A percentile compares a stretch with the other conserved stretches of the same genome.
Conservation (phyloP, 2,113 vertebrate species). For the Leucosticte australis region DNA sequence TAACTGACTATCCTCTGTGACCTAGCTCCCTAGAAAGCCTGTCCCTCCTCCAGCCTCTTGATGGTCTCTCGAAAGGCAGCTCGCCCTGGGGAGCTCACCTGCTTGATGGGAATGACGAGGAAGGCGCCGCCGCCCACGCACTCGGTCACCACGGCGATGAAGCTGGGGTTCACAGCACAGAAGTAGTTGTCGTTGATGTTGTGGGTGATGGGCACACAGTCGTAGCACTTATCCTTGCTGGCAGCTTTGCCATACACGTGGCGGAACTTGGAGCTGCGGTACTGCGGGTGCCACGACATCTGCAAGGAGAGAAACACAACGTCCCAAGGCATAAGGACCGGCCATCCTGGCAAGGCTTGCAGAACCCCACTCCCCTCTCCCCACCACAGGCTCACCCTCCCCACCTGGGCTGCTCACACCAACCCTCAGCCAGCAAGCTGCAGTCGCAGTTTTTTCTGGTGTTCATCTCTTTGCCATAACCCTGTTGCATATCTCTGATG, state of each 20-base stretch:
- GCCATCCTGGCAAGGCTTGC: fast-evolving
- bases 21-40: background rate
- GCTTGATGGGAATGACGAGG: conserved; percentile 85
- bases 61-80: fast-evolving
- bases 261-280: conserved; percentile 88
- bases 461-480: background rate
- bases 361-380: background rate
- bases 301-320: conserved; percentile 29
- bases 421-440: background rate
- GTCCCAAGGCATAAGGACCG: fast-evolving
- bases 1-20: background rate
- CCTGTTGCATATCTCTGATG: background rate
- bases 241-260: conserved; percentile 86
- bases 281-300: conserved; percentile 90
- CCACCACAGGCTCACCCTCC: background rate
- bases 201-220: conserved; percentile 84
- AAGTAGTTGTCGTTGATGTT: conserved; percentile 93
- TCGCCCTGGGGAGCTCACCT: conserved; percentile 64
- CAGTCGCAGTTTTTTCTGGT: fast-evolving
- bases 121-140: conserved; percentile 89
- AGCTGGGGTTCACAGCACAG: conserved; percentile 90
- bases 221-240: conserved; percentile 84
- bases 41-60: background rate
- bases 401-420: background rate
- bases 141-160: conserved; percentile 92